These are phyloP conservation scores for Thera britannica DNA, from an alignment of 2,888 invertebrate species.

Conservation along the genomic window DNA sequence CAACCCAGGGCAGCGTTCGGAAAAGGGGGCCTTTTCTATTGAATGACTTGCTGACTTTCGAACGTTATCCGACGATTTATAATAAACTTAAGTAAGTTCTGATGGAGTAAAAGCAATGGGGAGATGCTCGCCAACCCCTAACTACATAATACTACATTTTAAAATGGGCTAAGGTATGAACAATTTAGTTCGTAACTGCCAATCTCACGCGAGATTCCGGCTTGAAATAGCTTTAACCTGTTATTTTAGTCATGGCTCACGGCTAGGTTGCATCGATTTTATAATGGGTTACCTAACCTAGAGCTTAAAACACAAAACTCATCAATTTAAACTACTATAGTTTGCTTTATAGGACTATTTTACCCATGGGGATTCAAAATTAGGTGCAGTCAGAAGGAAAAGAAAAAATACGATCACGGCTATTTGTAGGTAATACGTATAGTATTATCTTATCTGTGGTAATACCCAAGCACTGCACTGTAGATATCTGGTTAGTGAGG, in stretches of 20 bases:
- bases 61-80: background rate
- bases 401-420: too few species aligned
- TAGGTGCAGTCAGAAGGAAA: too few species aligned
- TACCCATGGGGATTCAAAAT: too few species aligned
- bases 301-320: conserved; percentile 41
- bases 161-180: conserved; percentile 18
- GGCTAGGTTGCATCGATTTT: conserved; percentile 66
- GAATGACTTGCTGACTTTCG: background rate
- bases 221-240: conserved; percentile 67
- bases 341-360: too few species aligned
- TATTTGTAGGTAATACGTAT: too few species aligned
- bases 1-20: background rate
- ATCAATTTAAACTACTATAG: conserved; percentile 1
- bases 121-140: conserved; percentile 4
- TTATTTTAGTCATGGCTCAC: conserved; percentile 44
- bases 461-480: too few species aligned
- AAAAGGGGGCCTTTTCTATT: background rate
- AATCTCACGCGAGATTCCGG: conserved; percentile 61
- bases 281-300: conserved; percentile 57
- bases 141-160: conserved; percentile 8
- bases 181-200: conserved; percentile 46
- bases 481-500: too few species aligned
- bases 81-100: background rate
- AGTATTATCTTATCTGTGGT: too few species aligned
- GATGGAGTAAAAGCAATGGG: background rate